Percentiles rank a stretch among this genome's conserved stretches.
These are phyloP conservation scores for Molorchus minor DNA, from an alignment of 2,888 invertebrate genomes.

Conservation along the genomic window DNA sequence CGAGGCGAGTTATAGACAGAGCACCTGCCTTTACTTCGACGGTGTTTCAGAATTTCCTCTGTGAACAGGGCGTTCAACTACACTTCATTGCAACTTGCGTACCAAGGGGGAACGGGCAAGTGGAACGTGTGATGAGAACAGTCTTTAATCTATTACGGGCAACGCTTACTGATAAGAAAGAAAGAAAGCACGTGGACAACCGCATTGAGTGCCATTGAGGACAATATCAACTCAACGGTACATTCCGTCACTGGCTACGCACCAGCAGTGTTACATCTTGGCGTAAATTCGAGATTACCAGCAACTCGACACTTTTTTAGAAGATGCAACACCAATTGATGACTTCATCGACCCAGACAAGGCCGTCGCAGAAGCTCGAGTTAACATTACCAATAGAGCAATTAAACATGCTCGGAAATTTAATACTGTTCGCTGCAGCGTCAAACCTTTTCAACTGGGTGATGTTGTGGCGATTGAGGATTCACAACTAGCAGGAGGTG, in stretches of 20 bases:
- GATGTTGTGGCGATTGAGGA: slow-evolving; percentile 31
- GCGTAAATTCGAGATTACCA: slow-evolving; percentile 32
- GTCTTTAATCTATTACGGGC: slow-evolving; percentile 32
- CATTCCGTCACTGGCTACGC: background rate
- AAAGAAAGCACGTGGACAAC: no score
- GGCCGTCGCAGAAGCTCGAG: slow-evolving; percentile 1
- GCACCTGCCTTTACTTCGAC: slow-evolving; percentile 29
- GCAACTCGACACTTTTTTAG: slow-evolving; percentile 28
- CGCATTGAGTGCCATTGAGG: slow-evolving; percentile 8
- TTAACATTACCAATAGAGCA: background rate
- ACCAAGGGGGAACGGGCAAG: slow-evolving; percentile 31
- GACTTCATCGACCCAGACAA: slow-evolving; percentile 32
- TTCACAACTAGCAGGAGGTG: slow-evolving; percentile 36
- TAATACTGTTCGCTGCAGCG: background rate
- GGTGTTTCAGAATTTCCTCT: slow-evolving; percentile 29
- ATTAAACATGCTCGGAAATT: background rate
- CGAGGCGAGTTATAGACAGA: slow-evolving; percentile 23
- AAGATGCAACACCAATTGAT: slow-evolving; percentile 14
- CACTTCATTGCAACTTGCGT: slow-evolving; percentile 35
- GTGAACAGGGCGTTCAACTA: slow-evolving; percentile 22
- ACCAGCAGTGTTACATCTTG: slow-evolving; percentile 29
- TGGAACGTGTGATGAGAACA: slow-evolving; percentile 32
- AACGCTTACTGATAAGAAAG: no score
- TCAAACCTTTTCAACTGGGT: background rate
- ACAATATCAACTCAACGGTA: slow-evolving; percentile 23